Conservation (phyloP, 2,888 invertebrate species). For the Branchipolynoe longqiensis region DNA sequence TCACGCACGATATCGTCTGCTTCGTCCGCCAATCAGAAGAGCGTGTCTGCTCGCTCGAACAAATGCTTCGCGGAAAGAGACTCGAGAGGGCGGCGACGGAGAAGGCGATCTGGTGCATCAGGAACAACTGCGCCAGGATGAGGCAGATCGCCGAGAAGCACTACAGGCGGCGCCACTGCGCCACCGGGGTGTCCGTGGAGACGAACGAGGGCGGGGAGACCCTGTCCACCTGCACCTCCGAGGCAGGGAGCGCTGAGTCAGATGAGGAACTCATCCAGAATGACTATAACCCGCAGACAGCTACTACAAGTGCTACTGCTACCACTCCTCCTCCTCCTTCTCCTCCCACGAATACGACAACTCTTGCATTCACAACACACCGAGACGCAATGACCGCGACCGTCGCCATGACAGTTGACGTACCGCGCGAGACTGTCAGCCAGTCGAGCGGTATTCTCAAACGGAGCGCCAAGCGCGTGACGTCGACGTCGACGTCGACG, state of each 20-base stretch:
- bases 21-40: slow-evolving; percentile 72
- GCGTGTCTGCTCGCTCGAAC: slow-evolving; percentile 69
- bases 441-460: no score
- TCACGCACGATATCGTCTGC: slow-evolving; percentile 75
- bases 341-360: neutral
- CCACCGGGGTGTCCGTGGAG: slow-evolving; percentile 24
- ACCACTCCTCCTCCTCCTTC: neutral
- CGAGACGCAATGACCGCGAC: neutral
- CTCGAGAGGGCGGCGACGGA: slow-evolving; percentile 29
- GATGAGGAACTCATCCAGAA: neutral
- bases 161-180: neutral
- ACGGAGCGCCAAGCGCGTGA: no score
- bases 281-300: neutral
- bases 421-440: neutral
- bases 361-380: neutral
- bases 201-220: slow-evolving; percentile 37
- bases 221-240: slow-evolving; percentile 6
- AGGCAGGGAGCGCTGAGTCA: neutral
- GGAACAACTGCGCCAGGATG: slow-evolving; percentile 64
- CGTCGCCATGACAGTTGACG: neutral
- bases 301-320: neutral
- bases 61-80: slow-evolving; percentile 66
- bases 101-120: neutral
- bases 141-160: slow-evolving; percentile 64
- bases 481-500: neutral